Base-by-base conservation (phyloP, 2,888 invertebrate genomes). In the Cordilura impudica region DNA sequence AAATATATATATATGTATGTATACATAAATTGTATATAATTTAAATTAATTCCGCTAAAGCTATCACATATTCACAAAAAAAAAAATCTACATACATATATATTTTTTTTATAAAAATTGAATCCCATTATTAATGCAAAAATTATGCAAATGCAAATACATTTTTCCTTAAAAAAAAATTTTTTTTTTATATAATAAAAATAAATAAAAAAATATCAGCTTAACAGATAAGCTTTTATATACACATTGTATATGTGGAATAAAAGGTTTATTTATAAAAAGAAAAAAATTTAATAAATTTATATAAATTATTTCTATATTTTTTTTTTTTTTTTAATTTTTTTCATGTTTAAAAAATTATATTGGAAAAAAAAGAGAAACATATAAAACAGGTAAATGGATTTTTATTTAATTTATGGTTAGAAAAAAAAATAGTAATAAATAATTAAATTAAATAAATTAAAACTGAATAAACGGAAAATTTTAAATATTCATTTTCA, bases 41-140 rank as follows among this genome's bases (percentile, higher is more conserved):
- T 79, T 75, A 79, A 79, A 79, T 75, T 79, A 79, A 79, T 79
- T 72, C 79, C 71, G 58, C 61, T 66, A 79, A 79, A 75, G 79
- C 67, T 75, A 75, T 79, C 71, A 56, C 49, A 45, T 75, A 31
- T 71, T 23, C 39, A 39, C 45, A 71, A 65, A 66, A 74, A 70
- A n/a, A 54, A 65, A 51, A 19, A 29, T 18, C 6, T 10, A 60
- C 2, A 12, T 35, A 63, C 29, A 63, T 31, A 39, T 1, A 53
- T 10, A 49, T 21, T 21, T 16, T 10, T n/a, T 71, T 60, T 53
- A 39, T 65, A 61, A 70, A 65, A 67, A 74, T 79, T 74, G 75
- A 79, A 79, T 79, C 75, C 75, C 75, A 79, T 75, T 79, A 79
- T 79, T 79, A 79, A 79, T 79, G 75, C 75, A 79, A 72, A 79